phyloP scores from a whole-genome alignment of 2,113 vertebrate species.

The Rhabdomys dilectus region DNA sequence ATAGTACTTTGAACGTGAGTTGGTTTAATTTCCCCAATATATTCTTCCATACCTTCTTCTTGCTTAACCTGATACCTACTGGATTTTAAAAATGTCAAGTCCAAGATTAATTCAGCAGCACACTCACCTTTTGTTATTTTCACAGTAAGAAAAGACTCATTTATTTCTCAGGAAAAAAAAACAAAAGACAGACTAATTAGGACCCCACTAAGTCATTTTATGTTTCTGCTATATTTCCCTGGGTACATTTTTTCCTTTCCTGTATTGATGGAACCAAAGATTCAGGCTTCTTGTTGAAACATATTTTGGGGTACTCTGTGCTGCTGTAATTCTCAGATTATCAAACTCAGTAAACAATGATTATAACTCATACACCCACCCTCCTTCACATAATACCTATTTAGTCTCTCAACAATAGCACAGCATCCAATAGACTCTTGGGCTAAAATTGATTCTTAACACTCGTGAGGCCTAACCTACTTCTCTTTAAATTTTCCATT shows the following conservation, averaged over 20 bases:
- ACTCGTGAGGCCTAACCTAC: not conserved
- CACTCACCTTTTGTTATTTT: not conserved
- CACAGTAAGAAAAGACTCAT: not conserved
- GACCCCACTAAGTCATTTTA: conserved; percentile 24
- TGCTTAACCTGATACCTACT: not conserved
- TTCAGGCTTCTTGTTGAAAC: not conserved
- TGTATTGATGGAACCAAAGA: not conserved
- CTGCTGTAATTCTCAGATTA: not conserved
- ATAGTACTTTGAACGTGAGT: conserved; percentile 32
- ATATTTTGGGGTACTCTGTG: not conserved
- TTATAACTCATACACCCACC: not conserved
- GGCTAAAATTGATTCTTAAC: conserved; percentile 28
- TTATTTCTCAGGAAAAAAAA: not conserved
- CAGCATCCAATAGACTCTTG: not conserved
- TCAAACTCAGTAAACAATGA: conserved; percentile 29
- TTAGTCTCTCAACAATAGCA: not conserved
- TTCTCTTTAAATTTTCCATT: conserved; percentile 30
- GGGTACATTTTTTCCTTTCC: not conserved
- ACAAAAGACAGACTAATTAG: not conserved
- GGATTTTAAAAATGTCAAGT: not conserved
- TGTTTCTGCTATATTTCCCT: conserved; percentile 48
- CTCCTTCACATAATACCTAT: not conserved
- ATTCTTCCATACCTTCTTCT: conserved; percentile 22
- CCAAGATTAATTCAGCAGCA: conserved; percentile 12
- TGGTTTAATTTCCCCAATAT: conserved; percentile 50